These are phyloP conservation scores for Axea sp. DNA, from an alignment of 2,888 invertebrate species.

Conservation along the genomic window DNA sequence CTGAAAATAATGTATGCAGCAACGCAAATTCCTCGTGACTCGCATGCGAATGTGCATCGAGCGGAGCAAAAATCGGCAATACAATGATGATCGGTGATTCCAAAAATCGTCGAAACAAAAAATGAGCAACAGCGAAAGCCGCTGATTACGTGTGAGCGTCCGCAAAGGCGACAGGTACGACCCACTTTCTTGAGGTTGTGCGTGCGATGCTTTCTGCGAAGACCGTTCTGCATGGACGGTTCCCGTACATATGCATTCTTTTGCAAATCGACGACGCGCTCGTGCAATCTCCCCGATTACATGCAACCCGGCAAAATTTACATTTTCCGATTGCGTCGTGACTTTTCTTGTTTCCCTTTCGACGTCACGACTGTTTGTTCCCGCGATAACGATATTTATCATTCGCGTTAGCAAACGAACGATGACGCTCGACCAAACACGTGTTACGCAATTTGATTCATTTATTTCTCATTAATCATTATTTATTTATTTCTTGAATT, in stretches of 20 bases:
- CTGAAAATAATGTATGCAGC: conserved; percentile 8
- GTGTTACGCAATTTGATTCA: conserved; percentile 1
- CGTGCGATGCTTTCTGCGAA: conserved; percentile 62
- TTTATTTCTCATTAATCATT: too few relatives aligned
- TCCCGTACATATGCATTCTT: conserved; percentile 51
- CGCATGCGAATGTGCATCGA: conserved; percentile 12
- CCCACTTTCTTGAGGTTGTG: conserved; percentile 61
- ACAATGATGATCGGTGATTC: conserved; percentile 23
- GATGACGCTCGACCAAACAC: conserved; percentile 1
- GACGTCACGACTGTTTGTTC: conserved; percentile 32
- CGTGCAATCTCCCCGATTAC: conserved; percentile 51
- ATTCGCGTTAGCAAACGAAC: conserved; percentile 26
- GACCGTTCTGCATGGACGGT: conserved; percentile 51
- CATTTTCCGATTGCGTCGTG: conserved; percentile 50
- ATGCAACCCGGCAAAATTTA: conserved; percentile 45
- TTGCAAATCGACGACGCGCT: conserved; percentile 44
- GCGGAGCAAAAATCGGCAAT: conserved; percentile 35
- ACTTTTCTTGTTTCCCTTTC: conserved; percentile 23
- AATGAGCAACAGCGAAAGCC: conserved; percentile 45
- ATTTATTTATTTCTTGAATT: too few relatives aligned
- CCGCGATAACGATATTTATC: conserved; percentile 39
- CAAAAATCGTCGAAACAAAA: conserved; percentile 52
- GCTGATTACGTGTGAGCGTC: conserved; percentile 51
- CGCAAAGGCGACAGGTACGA: conserved; percentile 45
- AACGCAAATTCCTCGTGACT: conserved; percentile 27